Base-by-base conservation (phyloP, 2,797 vertebrate species). In the Hylomyscus alleni region DNA sequence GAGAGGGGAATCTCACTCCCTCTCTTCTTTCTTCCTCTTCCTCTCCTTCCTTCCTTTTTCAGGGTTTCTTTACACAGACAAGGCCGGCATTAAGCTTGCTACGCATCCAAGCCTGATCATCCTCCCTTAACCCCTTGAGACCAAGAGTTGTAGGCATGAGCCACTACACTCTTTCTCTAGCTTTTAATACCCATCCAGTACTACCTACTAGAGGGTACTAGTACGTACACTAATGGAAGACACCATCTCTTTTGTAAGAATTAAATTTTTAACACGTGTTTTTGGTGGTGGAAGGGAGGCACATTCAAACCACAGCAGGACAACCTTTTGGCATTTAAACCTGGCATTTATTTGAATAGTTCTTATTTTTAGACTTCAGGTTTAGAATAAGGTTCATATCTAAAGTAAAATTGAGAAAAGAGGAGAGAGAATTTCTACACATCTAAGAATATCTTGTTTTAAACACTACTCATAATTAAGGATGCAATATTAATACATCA, bases 291-390 rank as follows among this genome's bases (percentile, higher is more conserved):
- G 52, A 37, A 40, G 50, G 65, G 50, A 40, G n/a, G 67, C 6
- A 73, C n/a, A n/a, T 34, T 90, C 50, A 87, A 81, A 34, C 13
- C 5, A 12, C 24, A 67, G 34, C 6, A 37, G 26, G 44, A n/a
- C 22, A 11, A 77, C 40, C 58, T 76, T 47, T 89, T 90, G 52
- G 84, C 34, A 91, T 52, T n/a, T 85, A 26, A 91, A 34, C 6
- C 3, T 76, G 47, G 24, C 73, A 85, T 44, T 90, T 90, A 67
- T 93, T 89, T 87, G 4, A 89, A 86, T 87, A 65, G 44, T 50
- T 65, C 47, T 84, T 85, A 72, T 72, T 37, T 52, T 72, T 67
- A 47, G 31, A 87, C 69, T 84, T 89, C 65, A 88, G 31, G 84
- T 52, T 91, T 67, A 47, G 26, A 81, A 47, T 72, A 47, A 15